Evolutionary conservation across 2,797 vertebrate genomes (phyloP), one percentile per base, ranked within the genome.

Genomic region (Alfaro cultratus): DNA sequence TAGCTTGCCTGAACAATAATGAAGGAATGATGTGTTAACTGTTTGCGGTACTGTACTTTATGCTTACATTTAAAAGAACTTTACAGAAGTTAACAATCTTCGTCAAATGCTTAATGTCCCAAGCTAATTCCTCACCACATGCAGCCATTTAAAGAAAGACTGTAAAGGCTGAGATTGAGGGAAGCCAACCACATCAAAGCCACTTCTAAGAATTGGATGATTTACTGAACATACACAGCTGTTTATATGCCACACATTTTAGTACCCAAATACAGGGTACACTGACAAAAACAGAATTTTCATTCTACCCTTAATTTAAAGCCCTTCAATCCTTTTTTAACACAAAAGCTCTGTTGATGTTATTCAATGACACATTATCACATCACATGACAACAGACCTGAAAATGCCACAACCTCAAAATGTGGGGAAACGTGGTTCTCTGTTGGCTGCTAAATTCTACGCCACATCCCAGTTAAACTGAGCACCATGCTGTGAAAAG

Each of bases 401-500:
- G 45, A 85, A 81, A 88, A 88, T 78, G 73, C 78, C 76, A 77
- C 76, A 78, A 80, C 34, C 77, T 84, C 78, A 79, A 87, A 91
- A 91, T 89, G 89, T 80, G 79, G 92, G 78, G 80, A 85, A 90
- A 85, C 85, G 86, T 81, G 81, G 84, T 88, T 95, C 92, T 92
- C 92, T 81, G 90, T 84, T 80, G 85, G 85, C 87, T 89, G 94
- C 85, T 86, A 95, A 86, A 96, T 95, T 95, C 93, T 87, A 92
- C 92, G 93, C 89, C 89, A 85, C 91, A 89, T 90, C 90, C 87
- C 86, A 39, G 85, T 78, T 87, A 93, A 94, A 93, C 91, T 83
- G 86, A 93, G 87, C 94, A 94, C 92, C 80, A 88, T 82, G 83
- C 92, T 93, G 94, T 90, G 93, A 94, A 94, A 93, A 91, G 89